Evolutionary conservation across 2,113 vertebrate species (phyloP).

Genomic region (Nipponia nippon): DNA sequence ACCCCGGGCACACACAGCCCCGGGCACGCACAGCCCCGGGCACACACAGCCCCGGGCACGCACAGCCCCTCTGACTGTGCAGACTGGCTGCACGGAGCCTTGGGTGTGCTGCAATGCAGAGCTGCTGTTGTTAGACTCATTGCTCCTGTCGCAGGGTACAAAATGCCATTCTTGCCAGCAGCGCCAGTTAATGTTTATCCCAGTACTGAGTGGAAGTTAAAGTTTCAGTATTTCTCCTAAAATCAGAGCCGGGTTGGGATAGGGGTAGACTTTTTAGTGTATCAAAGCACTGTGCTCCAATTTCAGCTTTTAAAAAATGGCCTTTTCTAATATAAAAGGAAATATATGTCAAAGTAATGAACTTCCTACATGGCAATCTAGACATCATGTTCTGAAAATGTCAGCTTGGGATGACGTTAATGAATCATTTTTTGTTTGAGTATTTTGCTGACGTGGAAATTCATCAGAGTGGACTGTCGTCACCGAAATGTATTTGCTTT

Average conservation of each 20-base stretch:
- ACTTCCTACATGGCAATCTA: not conserved
- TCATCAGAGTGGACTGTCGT: not conserved
- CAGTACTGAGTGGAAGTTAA: too few relatives aligned
- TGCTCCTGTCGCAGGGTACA: rapidly evolving
- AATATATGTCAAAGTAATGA: not conserved
- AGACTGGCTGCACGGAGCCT: not conserved
- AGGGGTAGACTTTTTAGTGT: not conserved
- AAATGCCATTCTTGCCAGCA: not conserved
- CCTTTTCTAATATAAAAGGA: not conserved
- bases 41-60: rapidly evolving
- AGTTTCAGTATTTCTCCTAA: not conserved
- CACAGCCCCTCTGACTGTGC: not conserved
- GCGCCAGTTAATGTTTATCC: not conserved
- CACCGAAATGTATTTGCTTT: not conserved
- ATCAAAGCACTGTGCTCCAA: not conserved
- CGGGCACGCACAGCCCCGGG: not conserved
- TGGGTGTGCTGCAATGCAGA: not conserved
- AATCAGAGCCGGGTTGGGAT: not conserved
- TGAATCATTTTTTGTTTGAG: not conserved
- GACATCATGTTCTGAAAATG: not conserved
- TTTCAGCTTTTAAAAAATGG: not conserved
- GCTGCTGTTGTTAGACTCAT: too few relatives aligned
- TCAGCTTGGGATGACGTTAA: not conserved
- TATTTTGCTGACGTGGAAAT: not conserved
- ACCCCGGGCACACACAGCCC: not conserved